A percentile compares a stretch with the other conserved stretches of the same genome.
phyloP scores from a whole-genome alignment of 2,888 invertebrate genomes.

The Adelognathus sp. region DNA sequence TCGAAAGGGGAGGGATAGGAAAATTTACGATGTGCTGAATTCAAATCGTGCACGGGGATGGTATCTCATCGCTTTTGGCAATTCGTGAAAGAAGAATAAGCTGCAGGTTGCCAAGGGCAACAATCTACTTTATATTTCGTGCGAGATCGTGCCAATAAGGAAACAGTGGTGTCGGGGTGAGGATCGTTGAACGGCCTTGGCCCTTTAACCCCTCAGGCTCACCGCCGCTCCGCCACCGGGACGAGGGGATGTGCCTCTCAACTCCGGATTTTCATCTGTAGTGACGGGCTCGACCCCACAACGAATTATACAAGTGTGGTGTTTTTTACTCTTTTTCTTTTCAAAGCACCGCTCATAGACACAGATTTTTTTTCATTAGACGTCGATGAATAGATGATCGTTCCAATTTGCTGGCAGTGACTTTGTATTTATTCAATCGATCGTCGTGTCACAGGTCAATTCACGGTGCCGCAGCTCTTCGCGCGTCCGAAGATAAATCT shows the following conservation, averaged over 20 bases:
- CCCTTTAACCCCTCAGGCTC: conserved; percentile 61
- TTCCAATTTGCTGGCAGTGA: background rate
- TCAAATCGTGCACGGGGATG: conserved; percentile 27
- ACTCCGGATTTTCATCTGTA: conserved; percentile 43
- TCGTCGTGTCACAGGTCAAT: background rate
- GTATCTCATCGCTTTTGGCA: conserved; percentile 35
- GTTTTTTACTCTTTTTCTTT: background rate
- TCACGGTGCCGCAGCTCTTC: background rate
- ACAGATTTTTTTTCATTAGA: background rate
- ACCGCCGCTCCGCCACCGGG: conserved; percentile 15
- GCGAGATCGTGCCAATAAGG: conserved; percentile 58
- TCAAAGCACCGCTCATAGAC: background rate
- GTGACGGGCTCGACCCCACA: background rate
- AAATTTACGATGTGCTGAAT: conserved; percentile 10
- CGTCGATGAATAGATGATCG: background rate
- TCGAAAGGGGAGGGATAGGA: background rate
- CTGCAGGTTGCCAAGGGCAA: conserved; percentile 53
- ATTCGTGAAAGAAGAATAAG: conserved; percentile 41
- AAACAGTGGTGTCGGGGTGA: conserved; percentile 46
- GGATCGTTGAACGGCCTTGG: conserved; percentile 61
- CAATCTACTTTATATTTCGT: conserved; percentile 54
- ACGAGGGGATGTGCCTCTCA: conserved; percentile 17
- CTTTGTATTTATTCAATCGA: background rate
- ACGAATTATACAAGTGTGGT: background rate
- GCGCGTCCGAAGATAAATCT: background rate